phyloP scores from a whole-genome alignment of 2,113 vertebrate genomes.

The Albula glossodonta region DNA sequence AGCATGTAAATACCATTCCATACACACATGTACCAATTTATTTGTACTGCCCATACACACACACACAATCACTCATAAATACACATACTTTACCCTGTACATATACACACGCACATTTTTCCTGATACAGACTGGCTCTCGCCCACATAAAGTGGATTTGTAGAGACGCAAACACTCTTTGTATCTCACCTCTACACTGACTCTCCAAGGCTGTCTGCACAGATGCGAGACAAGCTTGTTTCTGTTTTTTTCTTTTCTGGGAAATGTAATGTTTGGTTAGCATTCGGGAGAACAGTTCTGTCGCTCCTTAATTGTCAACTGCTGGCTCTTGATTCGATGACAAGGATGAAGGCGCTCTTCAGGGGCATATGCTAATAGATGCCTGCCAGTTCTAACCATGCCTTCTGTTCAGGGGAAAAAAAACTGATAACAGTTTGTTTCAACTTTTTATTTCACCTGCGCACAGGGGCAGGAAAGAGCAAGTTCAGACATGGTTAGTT shows the following conservation, averaged over 20 bases:
- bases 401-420: no score
- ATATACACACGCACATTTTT: no score
- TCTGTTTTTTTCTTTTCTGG: background rate
- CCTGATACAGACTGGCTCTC: background rate
- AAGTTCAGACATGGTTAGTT: background rate
- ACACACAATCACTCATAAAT: background rate
- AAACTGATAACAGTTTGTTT: no score
- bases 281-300: background rate
- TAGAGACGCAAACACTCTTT: background rate
- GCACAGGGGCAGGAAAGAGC: background rate
- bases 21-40: background rate
- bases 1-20: no score
- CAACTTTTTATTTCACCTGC: no score
- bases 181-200: background rate
- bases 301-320: no score
- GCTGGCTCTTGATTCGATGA: background rate
- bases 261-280: constrained; percentile 10
- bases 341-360: no score
- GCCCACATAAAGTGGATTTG: background rate
- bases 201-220: background rate
- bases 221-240: background rate
- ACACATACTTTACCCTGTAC: no score
- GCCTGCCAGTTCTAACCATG: background rate
- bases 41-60: background rate
- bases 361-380: background rate